A percentile compares a stretch with the other conserved stretches of the same genome.
These are phyloP conservation scores for Cherax destructor DNA, from an alignment of 1,140 invertebrate genomes.

Conservation along the genomic window DNA sequence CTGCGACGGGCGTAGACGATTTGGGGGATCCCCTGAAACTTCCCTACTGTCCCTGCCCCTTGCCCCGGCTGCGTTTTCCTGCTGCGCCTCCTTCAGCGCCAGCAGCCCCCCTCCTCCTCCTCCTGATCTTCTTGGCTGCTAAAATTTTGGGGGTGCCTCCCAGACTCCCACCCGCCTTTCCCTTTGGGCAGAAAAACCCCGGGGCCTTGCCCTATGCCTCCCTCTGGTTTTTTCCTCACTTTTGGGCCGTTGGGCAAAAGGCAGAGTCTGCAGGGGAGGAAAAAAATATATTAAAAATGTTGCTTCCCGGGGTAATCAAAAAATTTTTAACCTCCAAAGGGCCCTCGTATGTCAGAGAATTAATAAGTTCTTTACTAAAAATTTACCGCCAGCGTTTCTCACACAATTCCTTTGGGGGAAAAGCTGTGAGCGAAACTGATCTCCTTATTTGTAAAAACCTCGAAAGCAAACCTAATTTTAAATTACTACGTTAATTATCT, in stretches of 20 bases:
- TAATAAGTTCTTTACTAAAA: too few relatives aligned
- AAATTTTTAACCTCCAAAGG: too few relatives aligned
- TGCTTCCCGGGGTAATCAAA: too few relatives aligned
- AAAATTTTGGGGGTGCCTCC: conserved; percentile 40
- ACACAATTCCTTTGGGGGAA: too few relatives aligned
- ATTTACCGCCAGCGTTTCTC: too few relatives aligned
- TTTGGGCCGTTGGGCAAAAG: conserved; percentile 52
- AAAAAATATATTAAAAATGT: background rate
- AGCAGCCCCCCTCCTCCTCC: background rate
- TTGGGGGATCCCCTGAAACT: conserved; percentile 15
- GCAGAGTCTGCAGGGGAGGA: conserved; percentile 46
- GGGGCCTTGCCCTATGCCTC: conserved; percentile 21
- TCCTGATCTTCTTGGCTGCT: background rate
- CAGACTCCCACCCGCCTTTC: conserved; percentile 21
- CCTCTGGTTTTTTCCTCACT: conserved; percentile 37
- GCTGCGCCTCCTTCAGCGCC: conserved; percentile 11
- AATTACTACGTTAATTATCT: too few relatives aligned
- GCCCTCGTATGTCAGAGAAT: too few relatives aligned
- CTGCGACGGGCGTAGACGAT: background rate
- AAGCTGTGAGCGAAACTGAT: too few relatives aligned
- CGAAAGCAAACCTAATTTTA: too few relatives aligned
- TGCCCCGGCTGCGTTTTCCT: background rate
- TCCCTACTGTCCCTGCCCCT: conserved; percentile 41
- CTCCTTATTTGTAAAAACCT: too few relatives aligned
- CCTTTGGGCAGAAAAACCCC: conserved; percentile 29